Conservation (phyloP, 1,140 invertebrate genomes). For the Steinernema feltiae region DNA sequence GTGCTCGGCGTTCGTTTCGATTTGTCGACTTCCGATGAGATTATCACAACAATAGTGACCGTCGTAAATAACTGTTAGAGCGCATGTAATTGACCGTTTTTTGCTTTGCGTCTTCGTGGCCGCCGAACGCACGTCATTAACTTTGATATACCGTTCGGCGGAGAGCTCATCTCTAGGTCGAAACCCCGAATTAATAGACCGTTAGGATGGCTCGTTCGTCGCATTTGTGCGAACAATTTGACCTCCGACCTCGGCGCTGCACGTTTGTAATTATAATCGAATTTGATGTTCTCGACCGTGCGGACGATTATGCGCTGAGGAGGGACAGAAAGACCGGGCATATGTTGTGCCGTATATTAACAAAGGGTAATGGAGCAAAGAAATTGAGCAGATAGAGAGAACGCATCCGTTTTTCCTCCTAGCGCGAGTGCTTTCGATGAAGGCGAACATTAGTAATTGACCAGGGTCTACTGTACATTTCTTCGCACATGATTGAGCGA, state of each 20-base stretch:
- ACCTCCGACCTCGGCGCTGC: background rate
- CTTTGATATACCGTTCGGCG: constrained; percentile 2
- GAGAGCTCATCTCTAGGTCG: background rate
- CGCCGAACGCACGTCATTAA: constrained; percentile 3
- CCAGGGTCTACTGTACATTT: background rate
- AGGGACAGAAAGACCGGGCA: background rate
- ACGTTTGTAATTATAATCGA: constrained; percentile 14
- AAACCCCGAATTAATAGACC: constrained; percentile 10
- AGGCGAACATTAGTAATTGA: background rate
- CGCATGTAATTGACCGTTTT: constrained; percentile 16
- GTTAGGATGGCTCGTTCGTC: constrained; percentile 1
- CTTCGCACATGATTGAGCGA: background rate
- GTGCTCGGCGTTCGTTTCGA: background rate
- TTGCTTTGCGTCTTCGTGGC: constrained; percentile 15
- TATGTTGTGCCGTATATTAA: background rate
- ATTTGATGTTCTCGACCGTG: background rate
- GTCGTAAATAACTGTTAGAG: constrained; percentile 9
- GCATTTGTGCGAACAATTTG: background rate
- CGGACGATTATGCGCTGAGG: background rate
- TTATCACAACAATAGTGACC: constrained; percentile 18
- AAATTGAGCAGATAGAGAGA: background rate
- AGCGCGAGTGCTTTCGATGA: too few relatives aligned
- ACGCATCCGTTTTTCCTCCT: background rate
- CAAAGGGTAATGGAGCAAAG: constrained; percentile 8
- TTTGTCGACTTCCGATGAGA: background rate